Evolutionary conservation across 2,888 invertebrate genomes (phyloP).

Genomic region (Sinohyriopsis cumingii): DNA sequence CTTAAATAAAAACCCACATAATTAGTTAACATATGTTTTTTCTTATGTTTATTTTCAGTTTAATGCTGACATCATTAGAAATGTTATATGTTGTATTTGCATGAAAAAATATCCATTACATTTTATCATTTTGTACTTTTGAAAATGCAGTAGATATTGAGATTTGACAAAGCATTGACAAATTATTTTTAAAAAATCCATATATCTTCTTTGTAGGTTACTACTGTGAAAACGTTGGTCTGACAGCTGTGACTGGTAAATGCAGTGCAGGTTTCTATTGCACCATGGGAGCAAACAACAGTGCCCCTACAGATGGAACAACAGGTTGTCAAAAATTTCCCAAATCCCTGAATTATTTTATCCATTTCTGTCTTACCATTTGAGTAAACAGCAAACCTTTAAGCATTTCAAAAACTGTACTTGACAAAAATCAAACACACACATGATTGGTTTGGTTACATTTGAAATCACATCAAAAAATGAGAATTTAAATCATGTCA

Average conservation of each 20-base stretch:
- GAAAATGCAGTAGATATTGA: not conserved
- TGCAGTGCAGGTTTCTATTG: constrained; percentile 62
- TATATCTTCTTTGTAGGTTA: constrained; percentile 36
- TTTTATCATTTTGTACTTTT: not conserved
- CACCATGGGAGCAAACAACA: constrained; percentile 51
- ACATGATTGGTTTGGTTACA: too few species aligned
- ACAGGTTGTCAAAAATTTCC: constrained; percentile 37
- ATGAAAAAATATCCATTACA: too few species aligned
- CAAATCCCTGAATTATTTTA: not conserved
- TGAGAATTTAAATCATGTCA: too few species aligned
- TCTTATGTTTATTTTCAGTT: too few species aligned
- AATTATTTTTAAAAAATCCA: not conserved
- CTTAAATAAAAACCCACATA: too few species aligned
- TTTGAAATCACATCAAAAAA: too few species aligned
- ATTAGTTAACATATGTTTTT: too few species aligned
- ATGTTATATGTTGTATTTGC: too few species aligned
- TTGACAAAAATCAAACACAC: too few species aligned
- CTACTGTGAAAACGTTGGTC: constrained; percentile 61
- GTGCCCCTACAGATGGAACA: constrained; percentile 55
- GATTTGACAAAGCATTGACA: not conserved
- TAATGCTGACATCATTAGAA: too few species aligned
- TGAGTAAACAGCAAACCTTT: too few species aligned
- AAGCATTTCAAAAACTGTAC: too few species aligned
- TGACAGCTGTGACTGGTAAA: constrained; percentile 51
- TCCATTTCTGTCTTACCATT: not conserved